Evolutionary conservation across 2,888 invertebrate genomes (phyloP).

Genomic region (Eretmocerus hayati): DNA sequence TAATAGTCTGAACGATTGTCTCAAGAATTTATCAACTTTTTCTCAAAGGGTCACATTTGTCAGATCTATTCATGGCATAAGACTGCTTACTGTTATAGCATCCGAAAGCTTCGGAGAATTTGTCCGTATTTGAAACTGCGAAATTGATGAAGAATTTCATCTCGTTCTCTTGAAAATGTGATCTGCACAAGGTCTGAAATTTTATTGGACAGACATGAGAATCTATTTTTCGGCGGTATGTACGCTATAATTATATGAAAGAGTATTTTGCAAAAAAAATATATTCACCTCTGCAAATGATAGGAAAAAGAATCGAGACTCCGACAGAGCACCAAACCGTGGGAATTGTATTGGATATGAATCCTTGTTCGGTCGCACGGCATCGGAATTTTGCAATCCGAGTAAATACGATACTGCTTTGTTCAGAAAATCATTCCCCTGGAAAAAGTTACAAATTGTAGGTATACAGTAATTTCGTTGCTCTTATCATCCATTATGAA

Average conservation of each 20-base stretch:
- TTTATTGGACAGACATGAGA: not conserved
- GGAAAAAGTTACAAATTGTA: too few relatives aligned
- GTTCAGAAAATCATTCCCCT: not conserved
- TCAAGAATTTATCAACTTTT: too few relatives aligned
- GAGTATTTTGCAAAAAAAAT: too few relatives aligned
- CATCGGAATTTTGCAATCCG: conserved; percentile 5
- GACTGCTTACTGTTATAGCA: too few relatives aligned
- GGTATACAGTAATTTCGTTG: too few relatives aligned
- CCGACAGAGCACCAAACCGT: conserved; percentile 9
- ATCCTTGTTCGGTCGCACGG: conserved; percentile 4
- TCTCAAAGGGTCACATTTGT: too few relatives aligned
- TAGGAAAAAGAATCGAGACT: conserved; percentile 10
- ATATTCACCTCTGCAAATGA: conserved; percentile 16
- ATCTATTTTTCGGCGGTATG: not conserved
- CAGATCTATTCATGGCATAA: too few relatives aligned
- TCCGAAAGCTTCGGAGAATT: conserved; percentile 8
- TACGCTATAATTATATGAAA: too few relatives aligned
- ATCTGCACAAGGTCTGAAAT: conserved; percentile 9
- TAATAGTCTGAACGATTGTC: too few relatives aligned
- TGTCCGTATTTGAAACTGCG: conserved; percentile 2
- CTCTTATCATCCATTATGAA: too few relatives aligned
- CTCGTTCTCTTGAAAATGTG: not conserved
- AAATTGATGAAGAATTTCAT: conserved; percentile 8
- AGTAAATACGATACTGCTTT: conserved; percentile 7
- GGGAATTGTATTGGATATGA: conserved; percentile 10